These are phyloP conservation scores for Laupala kohalensis DNA, from an alignment of 1,140 invertebrate species.

Conservation along the genomic window DNA sequence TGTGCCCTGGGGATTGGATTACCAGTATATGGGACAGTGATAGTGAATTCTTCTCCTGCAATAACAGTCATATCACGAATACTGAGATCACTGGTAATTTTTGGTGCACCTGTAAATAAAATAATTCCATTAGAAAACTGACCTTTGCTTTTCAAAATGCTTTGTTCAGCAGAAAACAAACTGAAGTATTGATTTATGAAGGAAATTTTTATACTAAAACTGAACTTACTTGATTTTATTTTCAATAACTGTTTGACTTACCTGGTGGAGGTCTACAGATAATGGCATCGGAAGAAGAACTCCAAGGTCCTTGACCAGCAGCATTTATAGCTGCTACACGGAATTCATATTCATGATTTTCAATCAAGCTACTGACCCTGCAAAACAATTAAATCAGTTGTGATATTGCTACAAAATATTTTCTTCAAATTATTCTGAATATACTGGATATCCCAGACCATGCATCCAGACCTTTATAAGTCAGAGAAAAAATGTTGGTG, in stretches of 20 bases:
- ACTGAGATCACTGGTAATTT: constrained; percentile 84
- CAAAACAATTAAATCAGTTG: constrained; percentile 17
- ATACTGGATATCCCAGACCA: no score
- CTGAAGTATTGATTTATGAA: no score
- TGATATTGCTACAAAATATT: no score
- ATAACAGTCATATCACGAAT: constrained; percentile 90
- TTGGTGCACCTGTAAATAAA: constrained; percentile 48
- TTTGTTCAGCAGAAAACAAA: no score
- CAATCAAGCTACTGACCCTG: constrained; percentile 73
- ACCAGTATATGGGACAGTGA: constrained; percentile 83
- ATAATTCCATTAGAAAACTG: no score
- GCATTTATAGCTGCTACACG: constrained; percentile 91
- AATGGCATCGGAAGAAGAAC: constrained; percentile 80
- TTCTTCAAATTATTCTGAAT: no score
- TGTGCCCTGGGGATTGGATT: constrained; percentile 76
- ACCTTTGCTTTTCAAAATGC: no score
- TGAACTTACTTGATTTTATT: not conserved
- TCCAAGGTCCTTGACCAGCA: constrained; percentile 85
- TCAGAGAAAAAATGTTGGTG: no score
- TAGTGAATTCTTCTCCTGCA: constrained; percentile 89
- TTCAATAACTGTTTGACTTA: constrained; percentile 25
- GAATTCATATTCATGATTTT: constrained; percentile 96
- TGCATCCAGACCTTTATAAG: no score
- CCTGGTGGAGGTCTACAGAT: constrained; percentile 73
- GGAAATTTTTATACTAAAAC: no score